Evolutionary conservation across 1,140 invertebrate genomes (phyloP), one percentile per base, ranked within the genome.

Genomic region (Hermetia illucens): DNA sequence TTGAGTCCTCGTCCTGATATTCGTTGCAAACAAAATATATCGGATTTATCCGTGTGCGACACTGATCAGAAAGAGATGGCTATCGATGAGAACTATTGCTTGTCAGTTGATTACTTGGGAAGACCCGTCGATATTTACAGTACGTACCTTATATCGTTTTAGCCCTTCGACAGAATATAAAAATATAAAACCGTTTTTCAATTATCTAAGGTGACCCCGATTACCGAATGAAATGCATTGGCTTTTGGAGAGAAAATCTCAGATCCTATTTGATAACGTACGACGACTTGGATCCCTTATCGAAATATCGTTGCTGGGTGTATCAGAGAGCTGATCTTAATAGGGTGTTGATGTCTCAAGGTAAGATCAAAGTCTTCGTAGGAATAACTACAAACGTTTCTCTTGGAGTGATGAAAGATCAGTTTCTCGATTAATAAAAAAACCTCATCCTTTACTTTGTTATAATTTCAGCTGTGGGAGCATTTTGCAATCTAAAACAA

Each of bases 201-300:
- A 36, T 32, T 21, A 10, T 20, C 4, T 24, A 16, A 45, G 44
- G 85, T 71, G 85, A 92, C 52, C 88, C 92, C 10, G 94, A 98
- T 72, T 93, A 96, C 51, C 80, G 79, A 55, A 82, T 98, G 77
- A 90, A 92, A 55, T 98, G 94, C 60, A 92, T 97, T 49, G 94
- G 92, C 2, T 97, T 78, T 61, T 97, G 90, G 87, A 94, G 95
- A 61, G 94, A 98, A 59, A 96, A 97, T 72, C 69, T 96, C 1
- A 92, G 88, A 60, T 97, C 92, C 0, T 97, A 96, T 65, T 62
- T 98, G 2, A 89, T 97, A 41, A 98, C 94, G 0, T 96, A 88
- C 58, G 92, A 97, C 60, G 88, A 92, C 54, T 67, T 95, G 44
- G 93, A 98, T 71, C 84, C 93, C 0, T 86, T 90, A 47, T 94